Evolutionary conservation across 2,888 invertebrate genomes (phyloP).

Genomic region (Lysandra coridon): DNA sequence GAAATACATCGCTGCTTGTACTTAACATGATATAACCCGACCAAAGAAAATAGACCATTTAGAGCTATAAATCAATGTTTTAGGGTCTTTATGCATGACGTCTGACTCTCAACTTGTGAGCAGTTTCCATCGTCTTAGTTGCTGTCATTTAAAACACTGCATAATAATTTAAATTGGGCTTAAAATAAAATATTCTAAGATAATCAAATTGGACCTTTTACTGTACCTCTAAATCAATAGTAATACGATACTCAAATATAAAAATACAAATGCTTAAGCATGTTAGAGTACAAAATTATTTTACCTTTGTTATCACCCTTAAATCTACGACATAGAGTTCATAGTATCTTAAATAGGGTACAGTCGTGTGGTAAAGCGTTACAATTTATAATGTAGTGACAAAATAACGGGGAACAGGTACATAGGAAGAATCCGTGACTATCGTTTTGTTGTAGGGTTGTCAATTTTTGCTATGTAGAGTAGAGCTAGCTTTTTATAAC

Average conservation of each 20-base stretch:
- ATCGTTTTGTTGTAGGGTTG: background rate
- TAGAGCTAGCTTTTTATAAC: background rate
- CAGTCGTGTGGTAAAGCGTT: slow-evolving; percentile 35
- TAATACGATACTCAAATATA: slow-evolving; percentile 5
- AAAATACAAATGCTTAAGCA: background rate
- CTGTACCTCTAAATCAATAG: slow-evolving; percentile 2
- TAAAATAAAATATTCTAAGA: background rate
- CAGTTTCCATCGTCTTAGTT: background rate
- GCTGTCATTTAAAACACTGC: background rate
- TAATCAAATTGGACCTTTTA: background rate
- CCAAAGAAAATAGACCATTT: too few relatives aligned
- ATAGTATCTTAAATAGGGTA: background rate
- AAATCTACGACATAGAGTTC: too few relatives aligned
- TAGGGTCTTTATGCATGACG: too few relatives aligned
- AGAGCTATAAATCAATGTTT: too few relatives aligned
- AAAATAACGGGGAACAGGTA: slow-evolving; percentile 33
- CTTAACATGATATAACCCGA: too few relatives aligned
- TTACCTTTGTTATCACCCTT: background rate
- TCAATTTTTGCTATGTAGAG: background rate
- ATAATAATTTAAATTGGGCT: background rate
- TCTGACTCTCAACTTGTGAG: too few relatives aligned
- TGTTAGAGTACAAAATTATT: background rate
- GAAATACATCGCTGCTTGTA: too few relatives aligned
- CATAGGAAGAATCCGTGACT: slow-evolving; percentile 23
- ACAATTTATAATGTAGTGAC: slow-evolving; percentile 39